Percentiles rank a stretch among this genome's conserved stretches.
Conservation (phyloP, 2,797 vertebrate genomes). For the Gila robusta region DNA sequence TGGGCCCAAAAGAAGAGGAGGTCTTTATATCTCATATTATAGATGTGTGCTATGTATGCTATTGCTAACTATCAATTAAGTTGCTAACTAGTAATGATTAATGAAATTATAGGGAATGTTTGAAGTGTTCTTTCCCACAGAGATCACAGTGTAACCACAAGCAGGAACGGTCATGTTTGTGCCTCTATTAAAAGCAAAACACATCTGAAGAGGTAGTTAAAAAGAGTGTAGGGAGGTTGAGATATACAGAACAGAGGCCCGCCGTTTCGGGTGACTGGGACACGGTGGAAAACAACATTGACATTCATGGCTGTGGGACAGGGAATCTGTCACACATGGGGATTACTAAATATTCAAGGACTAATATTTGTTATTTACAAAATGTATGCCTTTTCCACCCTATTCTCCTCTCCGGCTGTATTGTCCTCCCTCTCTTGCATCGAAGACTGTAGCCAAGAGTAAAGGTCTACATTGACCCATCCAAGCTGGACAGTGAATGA, state of each 20-base stretch:
- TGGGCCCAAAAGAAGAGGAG: background rate
- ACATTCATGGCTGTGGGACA: slow-evolving; percentile 1
- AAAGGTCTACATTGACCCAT: slow-evolving; percentile 39
- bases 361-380: slow-evolving; percentile 11
- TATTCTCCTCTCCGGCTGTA: background rate
- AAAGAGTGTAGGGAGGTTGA: slow-evolving; percentile 2
- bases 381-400: background rate
- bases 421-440: background rate
- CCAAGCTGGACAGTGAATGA: slow-evolving; percentile 47
- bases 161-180: slow-evolving; percentile 17
- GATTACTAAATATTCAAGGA: slow-evolving; percentile 26
- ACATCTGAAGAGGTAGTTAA: slow-evolving; percentile 45
- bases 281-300: slow-evolving; percentile 23
- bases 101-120: background rate
- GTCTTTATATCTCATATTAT: background rate
- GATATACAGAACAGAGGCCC: slow-evolving; percentile 37
- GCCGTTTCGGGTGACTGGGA: slow-evolving; percentile 5
- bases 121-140: background rate
- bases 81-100: slow-evolving; percentile 24
- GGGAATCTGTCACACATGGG: slow-evolving; percentile 15
- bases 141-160: slow-evolving; percentile 15
- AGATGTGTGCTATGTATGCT: slow-evolving; percentile 58
- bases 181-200: slow-evolving; percentile 56
- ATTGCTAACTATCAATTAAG: slow-evolving; percentile 70
- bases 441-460: slow-evolving; percentile 25